A percentile compares a stretch with the other conserved stretches of the same genome.
Evolutionary conservation across 2,888 invertebrate genomes (phyloP).

Genomic region (Miltochrista miniata): DNA sequence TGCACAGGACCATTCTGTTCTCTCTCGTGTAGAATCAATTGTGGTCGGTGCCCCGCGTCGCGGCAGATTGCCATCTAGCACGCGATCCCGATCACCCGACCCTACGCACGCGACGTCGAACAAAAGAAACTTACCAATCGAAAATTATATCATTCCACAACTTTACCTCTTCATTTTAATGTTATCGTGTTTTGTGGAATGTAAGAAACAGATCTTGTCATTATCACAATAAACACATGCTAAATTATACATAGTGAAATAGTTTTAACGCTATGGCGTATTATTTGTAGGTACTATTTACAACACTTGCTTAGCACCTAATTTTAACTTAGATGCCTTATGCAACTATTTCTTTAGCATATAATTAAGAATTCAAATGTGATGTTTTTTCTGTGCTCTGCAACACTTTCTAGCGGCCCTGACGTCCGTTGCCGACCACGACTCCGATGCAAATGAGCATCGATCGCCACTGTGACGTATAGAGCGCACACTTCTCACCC

Average conservation of each 20-base stretch:
- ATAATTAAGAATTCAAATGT: constrained; percentile 79
- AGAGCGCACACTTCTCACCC: constrained; percentile 78
- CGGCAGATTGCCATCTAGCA: constrained; percentile 73
- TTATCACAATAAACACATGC: constrained; percentile 15
- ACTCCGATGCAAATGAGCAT: constrained; percentile 80
- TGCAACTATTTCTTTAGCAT: constrained; percentile 76
- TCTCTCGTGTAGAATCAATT: constrained; percentile 70
- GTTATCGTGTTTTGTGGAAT: constrained; percentile 29
- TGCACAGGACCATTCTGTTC: constrained; percentile 41
- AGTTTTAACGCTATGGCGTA: constrained; percentile 13
- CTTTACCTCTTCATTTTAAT: constrained; percentile 47
- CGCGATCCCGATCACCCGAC: constrained; percentile 76
- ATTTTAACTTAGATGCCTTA: constrained; percentile 68
- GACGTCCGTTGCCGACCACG: constrained; percentile 74
- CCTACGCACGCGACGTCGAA: constrained; percentile 71
- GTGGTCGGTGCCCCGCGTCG: constrained; percentile 69
- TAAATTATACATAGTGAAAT: background rate
- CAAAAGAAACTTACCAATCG: constrained; percentile 69
- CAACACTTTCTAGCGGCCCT: constrained; percentile 79
- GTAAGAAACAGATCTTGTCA: constrained; percentile 22
- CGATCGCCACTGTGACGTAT: constrained; percentile 76
- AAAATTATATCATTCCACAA: constrained; percentile 54
- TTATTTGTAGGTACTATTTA: constrained; percentile 52
- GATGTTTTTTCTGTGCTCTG: constrained; percentile 62
- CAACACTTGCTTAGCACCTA: constrained; percentile 65